Percentiles rank a stretch among this genome's conserved stretches.
phyloP scores from a whole-genome alignment of 1,140 invertebrate species.

The Andricus grossulariae region DNA sequence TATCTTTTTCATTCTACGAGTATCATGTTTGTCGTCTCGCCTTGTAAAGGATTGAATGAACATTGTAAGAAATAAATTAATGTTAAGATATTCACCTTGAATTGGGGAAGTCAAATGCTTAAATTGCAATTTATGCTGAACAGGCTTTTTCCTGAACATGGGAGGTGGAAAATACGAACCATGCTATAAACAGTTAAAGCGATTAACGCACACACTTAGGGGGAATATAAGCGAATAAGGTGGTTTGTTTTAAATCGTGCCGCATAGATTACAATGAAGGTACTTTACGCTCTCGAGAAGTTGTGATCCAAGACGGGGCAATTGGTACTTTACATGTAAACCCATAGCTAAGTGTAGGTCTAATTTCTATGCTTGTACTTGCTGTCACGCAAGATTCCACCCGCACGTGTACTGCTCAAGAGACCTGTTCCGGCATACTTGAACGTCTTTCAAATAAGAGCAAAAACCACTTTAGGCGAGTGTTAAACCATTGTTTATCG shows the following conservation, averaged over 20 bases:
- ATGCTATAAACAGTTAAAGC: conserved; percentile 10
- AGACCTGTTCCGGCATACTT: conserved; percentile 16
- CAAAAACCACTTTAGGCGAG: not conserved
- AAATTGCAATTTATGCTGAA: not conserved
- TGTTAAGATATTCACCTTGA: not conserved
- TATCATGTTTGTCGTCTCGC: too few species aligned
- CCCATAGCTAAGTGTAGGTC: conserved; percentile 7
- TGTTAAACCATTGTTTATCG: not conserved
- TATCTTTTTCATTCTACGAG: too few species aligned
- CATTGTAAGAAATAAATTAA: not conserved
- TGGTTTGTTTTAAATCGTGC: conserved; percentile 15
- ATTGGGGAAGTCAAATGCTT: not conserved
- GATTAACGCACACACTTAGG: conserved; percentile 18
- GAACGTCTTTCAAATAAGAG: conserved; percentile 6
- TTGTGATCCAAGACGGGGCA: conserved; percentile 16
- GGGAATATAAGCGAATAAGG: conserved; percentile 18
- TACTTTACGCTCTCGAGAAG: conserved; percentile 18
- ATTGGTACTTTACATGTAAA: conserved; percentile 27
- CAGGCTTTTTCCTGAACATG: conserved; percentile 15
- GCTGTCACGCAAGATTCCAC: conserved; percentile 28
- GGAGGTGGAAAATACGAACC: conserved; percentile 21
- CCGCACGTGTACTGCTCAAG: conserved; percentile 2
- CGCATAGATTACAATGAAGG: conserved; percentile 14
- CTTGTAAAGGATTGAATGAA: too few species aligned
- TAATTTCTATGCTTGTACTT: conserved; percentile 27